Conservation (phyloP, 2,888 invertebrate genomes). For the Penaeus monodon region DNA sequence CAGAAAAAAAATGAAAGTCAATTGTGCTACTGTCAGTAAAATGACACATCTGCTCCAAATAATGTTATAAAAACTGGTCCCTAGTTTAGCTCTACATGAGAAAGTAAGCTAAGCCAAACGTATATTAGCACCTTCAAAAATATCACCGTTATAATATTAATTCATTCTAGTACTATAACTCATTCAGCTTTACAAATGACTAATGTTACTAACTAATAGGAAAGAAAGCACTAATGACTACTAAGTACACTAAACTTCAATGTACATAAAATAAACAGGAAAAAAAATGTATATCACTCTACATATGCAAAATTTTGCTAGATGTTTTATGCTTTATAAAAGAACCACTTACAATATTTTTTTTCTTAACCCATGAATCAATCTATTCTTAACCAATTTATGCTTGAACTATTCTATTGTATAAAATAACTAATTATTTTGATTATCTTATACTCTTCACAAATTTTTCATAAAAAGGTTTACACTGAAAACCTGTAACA, state of each 20-base stretch:
- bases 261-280: slow-evolving; percentile 38
- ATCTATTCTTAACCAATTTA: too few species aligned
- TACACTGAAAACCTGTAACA: not conserved
- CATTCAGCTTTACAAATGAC: slow-evolving; percentile 36
- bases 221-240: slow-evolving; percentile 43
- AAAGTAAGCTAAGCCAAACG: slow-evolving; percentile 45
- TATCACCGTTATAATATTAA: slow-evolving; percentile 43
- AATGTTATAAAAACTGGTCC: slow-evolving; percentile 14
- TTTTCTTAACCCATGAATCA: too few species aligned
- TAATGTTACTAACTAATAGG: slow-evolving; percentile 14
- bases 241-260: slow-evolving; percentile 51
- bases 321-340: too few species aligned
- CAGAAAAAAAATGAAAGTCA: not conserved
- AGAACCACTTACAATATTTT: too few species aligned
- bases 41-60: slow-evolving; percentile 10
- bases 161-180: slow-evolving; percentile 7
- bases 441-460: not conserved
- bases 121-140: slow-evolving; percentile 53
- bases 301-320: too few species aligned
- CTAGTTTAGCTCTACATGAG: slow-evolving; percentile 19
- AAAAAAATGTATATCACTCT: not conserved
- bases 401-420: too few species aligned
- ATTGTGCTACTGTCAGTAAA: not conserved
- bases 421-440: not conserved
- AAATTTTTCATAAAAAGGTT: not conserved